Base-by-base conservation (phyloP, 2,888 invertebrate genomes). In the Leucophenga montana region DNA sequence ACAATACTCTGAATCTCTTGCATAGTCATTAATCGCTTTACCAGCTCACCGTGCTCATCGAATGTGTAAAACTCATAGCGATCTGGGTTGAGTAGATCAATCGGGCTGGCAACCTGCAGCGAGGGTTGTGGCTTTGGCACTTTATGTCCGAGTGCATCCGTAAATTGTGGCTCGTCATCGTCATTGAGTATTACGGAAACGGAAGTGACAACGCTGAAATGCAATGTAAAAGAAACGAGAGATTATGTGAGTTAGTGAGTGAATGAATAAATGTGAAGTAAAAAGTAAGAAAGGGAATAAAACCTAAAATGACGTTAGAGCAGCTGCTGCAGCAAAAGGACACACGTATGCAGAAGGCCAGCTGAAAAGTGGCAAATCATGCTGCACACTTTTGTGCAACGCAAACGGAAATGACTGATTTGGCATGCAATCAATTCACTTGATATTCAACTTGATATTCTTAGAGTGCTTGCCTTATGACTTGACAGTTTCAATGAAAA, bases 61-160 rank as follows among this genome's bases (percentile, higher is more conserved):
- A 95, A 95, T 0, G 95, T 95, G 85, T 95, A 95, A 87, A 95
- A 96, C 85, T 95, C 95, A 86, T 95, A 95, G 84, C 94, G 91
- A 85, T 95, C 95, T 1, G 95, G 96, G 75, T 94, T 93, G 6
- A 95, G 89, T 0, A 96, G 90, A 79, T 93, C 92, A 0, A 94
- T 94, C 0, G 95, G 95, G 73, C 95, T 95, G n/a, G 93, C 93
- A 2, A 94, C 91, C 73, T 93, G 91, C 6, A 92, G 89, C 18
- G 88, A 87, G 56, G 91, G 92, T 73, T 91, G 90, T 61, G 92
- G 93, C 80, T 91, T 92, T n/a, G 91, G 91, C 65, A 93, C 88
- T 27, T 92, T 92, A 78, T 92, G 92, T 0, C 93, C 93, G 3
- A 93, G 89, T 0, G 93, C 93, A 85, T 94, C 94, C 0, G 93